Evolutionary conservation across 1,140 invertebrate species (phyloP), one percentile per base, ranked within the genome.

Genomic region (Drosophila triauraria): DNA sequence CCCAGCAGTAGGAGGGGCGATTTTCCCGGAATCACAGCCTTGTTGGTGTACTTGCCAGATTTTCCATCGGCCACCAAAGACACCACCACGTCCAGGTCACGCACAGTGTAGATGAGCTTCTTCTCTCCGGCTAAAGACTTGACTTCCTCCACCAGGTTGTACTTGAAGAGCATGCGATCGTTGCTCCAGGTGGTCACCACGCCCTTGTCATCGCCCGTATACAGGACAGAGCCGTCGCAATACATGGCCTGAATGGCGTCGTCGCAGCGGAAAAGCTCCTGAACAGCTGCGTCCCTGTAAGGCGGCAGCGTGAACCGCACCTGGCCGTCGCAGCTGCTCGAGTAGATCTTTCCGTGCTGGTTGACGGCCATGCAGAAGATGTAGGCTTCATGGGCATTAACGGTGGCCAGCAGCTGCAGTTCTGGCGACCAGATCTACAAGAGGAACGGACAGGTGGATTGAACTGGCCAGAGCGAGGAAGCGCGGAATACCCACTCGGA

Each of bases 171-270:
- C 77, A 93, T 92, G 40, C 91, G 90, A 60, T 92, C 91, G 56
- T 93, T 85, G 51, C 72, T 76, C 91, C 92, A 93, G 30, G 91
- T 88, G 53, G 91, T 88, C 12, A 93, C 91, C 2, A 91, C 85
- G 13, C 92, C 92, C 42, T 93, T 92, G 58, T 93, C 92, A 60
- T 93, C 92, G 9, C 92, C 92, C 4, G 91, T 91, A 17, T 86
- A 93, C 0, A 93, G 63, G 4, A 85, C 61, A 9, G 85, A 75
- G 7, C 90, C 88, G 50, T 82, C 85, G 51, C 82, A 84, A 20
- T 83, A 91, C 82, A 93, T 84, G 10, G 91, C 64, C 59, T 92
- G 88, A 30, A 93, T 91, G 50, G 82, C 88, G 48, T 93, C 86
- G 9, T 93, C 81, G 57, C 85, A 92, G 12, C 78, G 74, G 27